phyloP scores from a whole-genome alignment of 1,140 invertebrate genomes.

The Meloidogyne hapla region DNA sequence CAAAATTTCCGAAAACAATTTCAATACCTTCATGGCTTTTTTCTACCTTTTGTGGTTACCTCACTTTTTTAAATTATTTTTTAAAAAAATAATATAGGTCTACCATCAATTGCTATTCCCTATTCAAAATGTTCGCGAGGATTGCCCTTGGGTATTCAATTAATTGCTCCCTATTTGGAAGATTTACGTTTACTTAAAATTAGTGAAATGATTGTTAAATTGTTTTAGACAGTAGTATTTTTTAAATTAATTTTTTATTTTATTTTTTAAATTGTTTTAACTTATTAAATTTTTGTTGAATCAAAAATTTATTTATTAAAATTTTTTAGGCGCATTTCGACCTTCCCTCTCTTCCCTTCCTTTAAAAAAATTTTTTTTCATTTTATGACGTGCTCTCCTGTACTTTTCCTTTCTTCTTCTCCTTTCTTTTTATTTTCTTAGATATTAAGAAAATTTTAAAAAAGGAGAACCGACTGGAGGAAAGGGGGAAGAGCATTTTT shows the following conservation, averaged over 20 bases:
- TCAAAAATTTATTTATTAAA: no score
- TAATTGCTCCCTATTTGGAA: conserved; percentile 80
- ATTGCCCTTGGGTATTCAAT: conserved; percentile 83
- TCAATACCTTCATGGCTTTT: no score
- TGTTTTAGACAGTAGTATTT: neutral
- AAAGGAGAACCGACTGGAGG: no score
- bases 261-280: neutral
- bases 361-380: neutral
- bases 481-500: neutral
- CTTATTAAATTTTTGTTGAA: no score
- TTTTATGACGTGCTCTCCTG: neutral
- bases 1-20: no score
- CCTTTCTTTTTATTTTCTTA: neutral
- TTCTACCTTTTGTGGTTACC: no score
- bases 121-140: conserved; percentile 75
- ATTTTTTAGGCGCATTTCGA: no score
- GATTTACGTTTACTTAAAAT: conserved; percentile 77
- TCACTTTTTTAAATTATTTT: no score
- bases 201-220: conserved; percentile 76
- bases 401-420: neutral
- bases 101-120: conserved; percentile 86
- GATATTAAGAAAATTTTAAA: no score
- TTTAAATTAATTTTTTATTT: neutral
- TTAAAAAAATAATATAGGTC: conserved; percentile 66
- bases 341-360: neutral